Evolutionary conservation across 2,797 vertebrate genomes (phyloP), one percentile per base, ranked within the genome.

Genomic region (Macropodus opercularis): DNA sequence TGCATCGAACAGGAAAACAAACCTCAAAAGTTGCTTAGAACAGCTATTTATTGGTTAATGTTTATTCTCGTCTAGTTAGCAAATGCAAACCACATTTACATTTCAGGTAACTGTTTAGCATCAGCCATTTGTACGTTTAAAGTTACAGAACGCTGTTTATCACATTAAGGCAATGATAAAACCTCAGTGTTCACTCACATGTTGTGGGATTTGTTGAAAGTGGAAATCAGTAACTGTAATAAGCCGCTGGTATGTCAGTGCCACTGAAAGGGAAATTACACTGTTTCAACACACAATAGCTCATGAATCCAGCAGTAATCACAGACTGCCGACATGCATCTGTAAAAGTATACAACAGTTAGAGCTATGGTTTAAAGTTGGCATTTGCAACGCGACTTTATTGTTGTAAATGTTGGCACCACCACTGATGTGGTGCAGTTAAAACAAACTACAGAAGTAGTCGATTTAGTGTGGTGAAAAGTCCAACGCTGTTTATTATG

Each of bases 231-330:
- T 21, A 19, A 51, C 48, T 41, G n/a, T 17, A 23, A 47, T 13
- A 38, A 29, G 5, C 18, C 29, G 9, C 42, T 24, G 15, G 26
- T 48, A 49, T 40, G 35, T 53, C 44, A 22, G 18, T 36, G 29
- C 5, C 38, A 15, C 34, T 41, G 23, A 54, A 40, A 36, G 27
- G 39, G 59, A 52, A 46, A 41, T 36, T 14, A 46, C 41, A 41
- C 1, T 4, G 61, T 65, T 58, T 64, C 44, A 50, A 27, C 17
- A 58, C n/a, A 47, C 11, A 63, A 19, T 32, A 53, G 27, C 24
- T 26, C 32, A 47, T 15, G 23, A 43, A 54, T 59, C 44, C 42
- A 53, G 49, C 13, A 38, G 18, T 24, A 47, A 13, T n/a, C 15
- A n/a, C 12, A n/a, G 10, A 26, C 21, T 23, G n/a, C 35, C 39